Evolutionary conservation across 2,888 invertebrate species (phyloP).

Genomic region (Hypomecis atomaria): DNA sequence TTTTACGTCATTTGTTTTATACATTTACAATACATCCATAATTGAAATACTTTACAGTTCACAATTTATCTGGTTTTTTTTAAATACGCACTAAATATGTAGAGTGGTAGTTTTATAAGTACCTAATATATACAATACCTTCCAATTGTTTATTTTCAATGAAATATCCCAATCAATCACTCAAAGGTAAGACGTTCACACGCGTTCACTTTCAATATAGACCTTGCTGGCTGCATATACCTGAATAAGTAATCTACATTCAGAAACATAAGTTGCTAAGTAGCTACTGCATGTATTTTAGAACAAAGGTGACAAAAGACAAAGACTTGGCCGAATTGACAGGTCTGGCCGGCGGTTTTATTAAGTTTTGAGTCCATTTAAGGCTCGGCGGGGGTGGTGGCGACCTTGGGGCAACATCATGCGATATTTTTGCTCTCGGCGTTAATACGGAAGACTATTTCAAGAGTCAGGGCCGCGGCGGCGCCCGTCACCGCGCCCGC

Average conservation of each 20-base stretch:
- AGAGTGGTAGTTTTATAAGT: too few relatives aligned
- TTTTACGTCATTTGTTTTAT: too few relatives aligned
- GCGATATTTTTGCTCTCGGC: constrained; percentile 81
- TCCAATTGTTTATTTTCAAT: constrained; percentile 22
- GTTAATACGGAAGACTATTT: constrained; percentile 85
- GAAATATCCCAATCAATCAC: constrained; percentile 25
- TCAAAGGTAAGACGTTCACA: constrained; percentile 36
- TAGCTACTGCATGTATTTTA: constrained; percentile 19
- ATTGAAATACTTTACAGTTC: neutral
- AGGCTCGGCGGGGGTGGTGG: constrained; percentile 61
- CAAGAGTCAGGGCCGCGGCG: constrained; percentile 81
- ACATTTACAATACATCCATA: too few relatives aligned
- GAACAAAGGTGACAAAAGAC: constrained; percentile 42
- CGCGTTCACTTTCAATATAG: constrained; percentile 41
- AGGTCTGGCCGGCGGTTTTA: constrained; percentile 44
- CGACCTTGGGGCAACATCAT: constrained; percentile 76
- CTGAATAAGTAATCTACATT: constrained; percentile 13
- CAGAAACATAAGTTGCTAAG: constrained; percentile 4
- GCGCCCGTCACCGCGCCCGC: constrained; percentile 72
- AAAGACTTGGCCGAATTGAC: constrained; percentile 36
- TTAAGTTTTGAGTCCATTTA: constrained; percentile 65
- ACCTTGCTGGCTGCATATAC: constrained; percentile 40
- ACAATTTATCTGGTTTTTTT: too few relatives aligned
- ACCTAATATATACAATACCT: neutral
- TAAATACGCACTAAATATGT: too few relatives aligned